A percentile compares a stretch with the other conserved stretches of the same genome.
phyloP scores from a whole-genome alignment of 2,888 invertebrate genomes.

The Troilus luridus region DNA sequence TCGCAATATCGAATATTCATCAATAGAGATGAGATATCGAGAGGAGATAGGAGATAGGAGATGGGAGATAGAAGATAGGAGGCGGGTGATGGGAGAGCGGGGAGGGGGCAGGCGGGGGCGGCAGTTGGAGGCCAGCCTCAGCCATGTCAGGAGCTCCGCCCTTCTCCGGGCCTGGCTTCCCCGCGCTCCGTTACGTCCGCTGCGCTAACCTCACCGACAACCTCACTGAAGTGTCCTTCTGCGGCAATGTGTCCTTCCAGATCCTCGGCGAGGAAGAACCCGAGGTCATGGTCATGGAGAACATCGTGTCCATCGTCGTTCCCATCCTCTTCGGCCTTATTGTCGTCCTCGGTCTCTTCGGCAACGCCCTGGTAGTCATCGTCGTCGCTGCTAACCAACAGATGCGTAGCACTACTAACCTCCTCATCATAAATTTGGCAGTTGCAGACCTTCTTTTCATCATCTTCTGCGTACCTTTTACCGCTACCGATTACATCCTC shows the following conservation, averaged over 20 bases:
- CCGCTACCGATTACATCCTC: conserved; percentile 90
- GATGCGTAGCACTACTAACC: conserved; percentile 94
- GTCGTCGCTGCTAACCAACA: conserved; percentile 90
- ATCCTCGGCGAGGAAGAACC: conserved; percentile 65
- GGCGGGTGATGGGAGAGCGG: not conserved
- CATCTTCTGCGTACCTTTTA: conserved; percentile 94
- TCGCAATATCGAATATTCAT: too few relatives aligned
- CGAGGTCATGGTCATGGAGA: conserved; percentile 70
- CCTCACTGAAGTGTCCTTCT: conserved; percentile 62
- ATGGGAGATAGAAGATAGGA: not conserved
- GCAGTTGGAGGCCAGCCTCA: conserved; percentile 42
- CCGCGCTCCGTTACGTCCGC: conserved; percentile 62
- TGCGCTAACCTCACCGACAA: conserved; percentile 63
- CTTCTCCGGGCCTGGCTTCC: conserved; percentile 60
- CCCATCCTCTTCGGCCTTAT: conserved; percentile 89
- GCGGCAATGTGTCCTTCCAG: conserved; percentile 62
- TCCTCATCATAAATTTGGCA: conserved; percentile 91
- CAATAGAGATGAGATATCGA: too few relatives aligned
- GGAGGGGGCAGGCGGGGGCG: conserved; percentile 45
- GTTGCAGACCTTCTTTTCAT: conserved; percentile 93
- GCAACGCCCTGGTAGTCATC: conserved; percentile 87
- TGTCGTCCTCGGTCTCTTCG: conserved; percentile 88
- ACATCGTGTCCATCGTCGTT: conserved; percentile 80
- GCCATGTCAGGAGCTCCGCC: conserved; percentile 58
- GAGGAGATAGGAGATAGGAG: not conserved